Evolutionary conservation across 2,888 invertebrate genomes (phyloP), one percentile per base, ranked within the genome.

Genomic region (Heliconius ismenius): DNA sequence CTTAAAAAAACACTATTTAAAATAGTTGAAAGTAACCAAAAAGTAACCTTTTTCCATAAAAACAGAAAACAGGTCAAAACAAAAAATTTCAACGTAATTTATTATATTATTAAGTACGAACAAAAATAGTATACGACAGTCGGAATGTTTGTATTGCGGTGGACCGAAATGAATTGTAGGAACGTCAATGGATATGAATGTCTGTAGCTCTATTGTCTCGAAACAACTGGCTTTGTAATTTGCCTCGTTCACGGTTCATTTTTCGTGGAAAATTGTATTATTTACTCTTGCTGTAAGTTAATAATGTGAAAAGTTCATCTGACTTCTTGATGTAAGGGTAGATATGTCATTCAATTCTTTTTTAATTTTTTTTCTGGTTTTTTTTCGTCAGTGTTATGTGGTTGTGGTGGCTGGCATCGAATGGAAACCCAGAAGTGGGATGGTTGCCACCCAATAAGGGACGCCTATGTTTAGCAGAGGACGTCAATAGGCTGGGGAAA

Each of bases 211-310:
- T 65, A 77, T 79, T 78, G 80, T 79, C 74, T 78, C 69, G 72
- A 62, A 74, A 79, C 58, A 77, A 78, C 76, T 78, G 75, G 76
- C 76, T 76, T 78, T 78, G 76, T 78, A 73, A 78, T 76, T 78
- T 78, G 73, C 76, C 28, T 63, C 73, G 62, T 76, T 63, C 36
- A 75, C 32, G 58, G 73, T 76, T 73, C 72, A 73, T 78, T 76
- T 62, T 75, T 69, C 68, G 54, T 67, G 54, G 11, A n/a, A 75
- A 39, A 39, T 67, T 13, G 39, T 67, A 67, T 63, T 72, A 74
- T 78, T 76, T 76, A 76, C 64, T 76, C 63, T 65, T 26, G 24
- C 58, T 63, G 67, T 39, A 65, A 67, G 72, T 73, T 70, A 74
- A 72, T 75, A 75, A 39, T 67, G 39, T 67, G 64, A 60, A 74